These are phyloP conservation scores for Priocnemis perturbator DNA, from an alignment of 2,888 invertebrate species.

Conservation along the genomic window DNA sequence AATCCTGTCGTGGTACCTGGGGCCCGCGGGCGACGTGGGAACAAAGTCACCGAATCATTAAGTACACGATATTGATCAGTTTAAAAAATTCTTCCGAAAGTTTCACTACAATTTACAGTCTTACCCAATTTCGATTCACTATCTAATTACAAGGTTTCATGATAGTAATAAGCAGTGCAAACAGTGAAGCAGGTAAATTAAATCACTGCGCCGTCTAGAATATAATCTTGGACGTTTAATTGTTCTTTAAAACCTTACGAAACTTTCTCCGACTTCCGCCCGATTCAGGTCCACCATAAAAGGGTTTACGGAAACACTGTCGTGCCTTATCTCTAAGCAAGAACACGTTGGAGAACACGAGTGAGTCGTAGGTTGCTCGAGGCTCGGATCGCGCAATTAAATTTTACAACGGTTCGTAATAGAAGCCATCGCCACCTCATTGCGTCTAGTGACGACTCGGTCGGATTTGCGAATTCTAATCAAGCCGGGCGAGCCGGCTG, in stretches of 20 bases:
- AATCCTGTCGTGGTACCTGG: constrained; percentile 39
- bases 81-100: too few species aligned
- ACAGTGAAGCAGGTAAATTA: too few species aligned
- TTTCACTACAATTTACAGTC: too few species aligned
- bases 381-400: not conserved
- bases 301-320: not conserved
- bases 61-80: too few species aligned
- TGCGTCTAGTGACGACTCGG: constrained; percentile 31
- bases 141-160: too few species aligned
- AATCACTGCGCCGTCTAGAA: too few species aligned
- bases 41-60: constrained; percentile 19
- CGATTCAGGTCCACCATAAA: too few species aligned
- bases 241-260: too few species aligned
- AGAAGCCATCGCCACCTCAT: constrained; percentile 25
- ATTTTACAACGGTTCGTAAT: not conserved
- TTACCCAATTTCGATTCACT: too few species aligned
- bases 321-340: constrained; percentile 10
- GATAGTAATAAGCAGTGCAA: too few species aligned
- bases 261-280: too few species aligned
- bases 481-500: constrained; percentile 40
- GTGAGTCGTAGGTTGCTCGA: not conserved
- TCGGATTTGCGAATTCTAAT: constrained; percentile 46
- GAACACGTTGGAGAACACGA: not conserved
- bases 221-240: too few species aligned
- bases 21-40: constrained; percentile 29